Evolutionary conservation across 92 coral and sea anemone genomes (phyloP), one percentile per base, ranked within the genome.

Genomic region (Siderastrea siderea): DNA sequence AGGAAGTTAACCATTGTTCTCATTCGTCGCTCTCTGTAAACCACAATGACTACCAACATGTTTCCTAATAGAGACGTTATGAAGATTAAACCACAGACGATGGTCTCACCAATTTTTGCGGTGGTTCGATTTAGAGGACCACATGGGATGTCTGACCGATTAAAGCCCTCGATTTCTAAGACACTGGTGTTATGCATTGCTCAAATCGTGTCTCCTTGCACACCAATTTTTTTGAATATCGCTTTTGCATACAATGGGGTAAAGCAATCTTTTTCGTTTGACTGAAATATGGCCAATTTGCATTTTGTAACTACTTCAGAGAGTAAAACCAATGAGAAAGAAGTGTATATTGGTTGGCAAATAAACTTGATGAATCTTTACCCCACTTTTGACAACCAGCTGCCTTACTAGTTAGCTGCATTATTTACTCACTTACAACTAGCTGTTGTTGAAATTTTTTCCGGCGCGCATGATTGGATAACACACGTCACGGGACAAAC

Each of bases 1-100:
- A 83, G 38, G 13, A 71, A 83, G 59, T 83, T 83, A 14, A 83
- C 72, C 1, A 65, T 74, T 57, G 78, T 83, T 74, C 87, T 74
- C 87, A 83, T 71, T 50, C 48, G n/a, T 2, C 80, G 59, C 14
- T 74, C 80, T 72, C 50, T 71, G 79, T 62, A 72, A 26, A 83
- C 80, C 71, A 72, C 87, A 71, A 26, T 11, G 55, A 58, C 61
- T 13, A 83, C 69, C 59, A 74, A 15, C 4, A 60, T 7, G 72
- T 83, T 83, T 14, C 87, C 87, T 3, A 71, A 3, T 7, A 46
- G 64, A 1, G 87, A 58, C 44, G 79, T 70, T 55, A 72, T 8
- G 16, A 83, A 47, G 19, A 83, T 70, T 1, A 71, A 15, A 47
- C 54, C 57, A 49, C 69, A 83, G 19, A 49, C 79, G 19, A 71